A percentile compares a stretch with the other conserved stretches of the same genome.
Evolutionary conservation across 2,797 vertebrate genomes (phyloP).

Genomic region (Falco peregrinus): DNA sequence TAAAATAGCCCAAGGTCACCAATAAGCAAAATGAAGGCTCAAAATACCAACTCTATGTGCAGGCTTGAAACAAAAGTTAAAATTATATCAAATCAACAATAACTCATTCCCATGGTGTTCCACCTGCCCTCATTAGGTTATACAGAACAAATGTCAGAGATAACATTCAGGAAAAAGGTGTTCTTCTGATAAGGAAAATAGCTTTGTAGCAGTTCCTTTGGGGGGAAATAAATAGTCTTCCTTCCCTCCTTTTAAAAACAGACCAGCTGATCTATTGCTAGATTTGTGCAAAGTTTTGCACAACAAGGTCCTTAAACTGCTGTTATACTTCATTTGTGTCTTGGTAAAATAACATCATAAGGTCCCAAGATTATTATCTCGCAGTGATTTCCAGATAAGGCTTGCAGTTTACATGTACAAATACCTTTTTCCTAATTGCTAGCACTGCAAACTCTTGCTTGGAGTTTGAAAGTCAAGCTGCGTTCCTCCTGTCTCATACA

Average conservation of each 20-base stretch:
- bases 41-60: constrained; percentile 1
- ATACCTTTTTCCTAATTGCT: neutral
- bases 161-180: constrained; percentile 68
- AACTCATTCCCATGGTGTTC: constrained; percentile 52
- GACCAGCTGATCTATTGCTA: constrained; percentile 28
- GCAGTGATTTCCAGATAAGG: constrained; percentile 25
- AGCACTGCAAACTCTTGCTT: neutral
- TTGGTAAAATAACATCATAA: neutral
- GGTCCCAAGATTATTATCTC: constrained; percentile 29
- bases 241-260: constrained; percentile 64
- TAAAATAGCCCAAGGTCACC: constrained; percentile 9
- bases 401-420: neutral
- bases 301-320: constrained; percentile 5
- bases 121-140: constrained; percentile 55
- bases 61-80: constrained; percentile 42
- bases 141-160: constrained; percentile 60
- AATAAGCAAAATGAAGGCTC: constrained; percentile 23
- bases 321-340: neutral
- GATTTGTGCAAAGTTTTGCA: constrained; percentile 35
- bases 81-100: constrained; percentile 55
- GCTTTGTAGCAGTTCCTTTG: constrained; percentile 54
- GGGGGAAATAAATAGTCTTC: constrained; percentile 56
- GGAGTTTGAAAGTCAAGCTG: constrained; percentile 27
- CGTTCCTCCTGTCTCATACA: neutral
- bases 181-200: constrained; percentile 64